Evolutionary conservation across 2,888 invertebrate species (phyloP).

Genomic region (Meandrusa payeni): DNA sequence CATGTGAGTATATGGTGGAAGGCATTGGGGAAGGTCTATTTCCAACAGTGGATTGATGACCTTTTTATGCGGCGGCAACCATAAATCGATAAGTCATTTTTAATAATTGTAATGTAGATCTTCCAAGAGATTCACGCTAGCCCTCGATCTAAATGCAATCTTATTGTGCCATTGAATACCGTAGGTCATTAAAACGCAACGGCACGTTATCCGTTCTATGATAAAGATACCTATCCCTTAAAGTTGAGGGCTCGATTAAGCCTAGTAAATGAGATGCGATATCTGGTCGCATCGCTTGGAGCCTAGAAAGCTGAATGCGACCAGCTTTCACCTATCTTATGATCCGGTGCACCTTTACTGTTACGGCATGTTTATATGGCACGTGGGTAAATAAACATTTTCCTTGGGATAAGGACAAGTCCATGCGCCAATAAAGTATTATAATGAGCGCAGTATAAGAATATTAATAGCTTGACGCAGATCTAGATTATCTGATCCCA

Average conservation of each 20-base stretch:
- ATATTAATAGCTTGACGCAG: background rate
- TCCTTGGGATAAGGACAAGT: constrained; percentile 6
- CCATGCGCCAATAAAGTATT: no score
- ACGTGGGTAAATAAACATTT: constrained; percentile 25
- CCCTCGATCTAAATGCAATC: no score
- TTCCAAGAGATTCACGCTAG: no score
- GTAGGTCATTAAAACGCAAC: constrained; percentile 14
- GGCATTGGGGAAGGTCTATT: no score
- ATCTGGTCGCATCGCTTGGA: constrained; percentile 30
- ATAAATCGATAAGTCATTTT: no score
- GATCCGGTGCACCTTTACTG: constrained; percentile 31
- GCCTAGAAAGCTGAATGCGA: constrained; percentile 35
- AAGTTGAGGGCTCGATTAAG: constrained; percentile 36
- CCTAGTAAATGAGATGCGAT: constrained; percentile 41
- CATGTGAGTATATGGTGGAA: no score
- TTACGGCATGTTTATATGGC: constrained; percentile 33
- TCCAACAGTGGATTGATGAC: no score
- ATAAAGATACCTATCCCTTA: constrained; percentile 32
- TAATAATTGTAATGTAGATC: no score
- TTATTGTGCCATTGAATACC: constrained; percentile 22
- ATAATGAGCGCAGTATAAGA: background rate
- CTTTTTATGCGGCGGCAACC: no score
- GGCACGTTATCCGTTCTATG: constrained; percentile 26
- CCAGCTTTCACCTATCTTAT: constrained; percentile 36
- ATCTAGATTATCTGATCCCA: background rate